These are phyloP conservation scores for Petrolisthes manimaculis DNA, from an alignment of 2,888 invertebrate species.

Conservation along the genomic window DNA sequence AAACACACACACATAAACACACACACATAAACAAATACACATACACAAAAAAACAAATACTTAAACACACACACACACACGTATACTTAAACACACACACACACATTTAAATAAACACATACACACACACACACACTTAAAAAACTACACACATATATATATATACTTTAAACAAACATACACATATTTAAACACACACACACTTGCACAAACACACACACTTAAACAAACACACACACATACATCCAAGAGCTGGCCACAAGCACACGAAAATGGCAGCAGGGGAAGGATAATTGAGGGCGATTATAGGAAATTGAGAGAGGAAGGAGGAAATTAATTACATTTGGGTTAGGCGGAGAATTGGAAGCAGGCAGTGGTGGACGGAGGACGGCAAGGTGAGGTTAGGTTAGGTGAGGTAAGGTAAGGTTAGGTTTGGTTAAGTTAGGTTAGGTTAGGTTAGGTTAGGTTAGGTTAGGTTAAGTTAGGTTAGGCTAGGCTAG, in stretches of 20 bases:
- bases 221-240: slow-evolving; percentile 8
- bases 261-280: neutral
- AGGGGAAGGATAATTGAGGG: neutral
- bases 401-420: no score
- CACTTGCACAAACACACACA: neutral
- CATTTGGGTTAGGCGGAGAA: no score
- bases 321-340: no score
- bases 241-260: no score
- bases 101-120: neutral
- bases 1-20: neutral
- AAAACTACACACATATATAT: neutral
- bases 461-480: no score
- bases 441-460: no score
- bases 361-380: no score
- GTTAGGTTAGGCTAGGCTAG: no score
- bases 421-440: no score
- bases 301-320: no score
- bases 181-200: neutral
- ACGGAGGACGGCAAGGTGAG: no score
- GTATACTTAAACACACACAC: neutral
- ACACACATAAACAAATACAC: neutral
- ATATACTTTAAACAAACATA: neutral
- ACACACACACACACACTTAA: neutral
- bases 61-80: neutral
- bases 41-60: neutral